Conservation (phyloP, 2,797 vertebrate genomes). For the Ctenosaura bakeri region DNA sequence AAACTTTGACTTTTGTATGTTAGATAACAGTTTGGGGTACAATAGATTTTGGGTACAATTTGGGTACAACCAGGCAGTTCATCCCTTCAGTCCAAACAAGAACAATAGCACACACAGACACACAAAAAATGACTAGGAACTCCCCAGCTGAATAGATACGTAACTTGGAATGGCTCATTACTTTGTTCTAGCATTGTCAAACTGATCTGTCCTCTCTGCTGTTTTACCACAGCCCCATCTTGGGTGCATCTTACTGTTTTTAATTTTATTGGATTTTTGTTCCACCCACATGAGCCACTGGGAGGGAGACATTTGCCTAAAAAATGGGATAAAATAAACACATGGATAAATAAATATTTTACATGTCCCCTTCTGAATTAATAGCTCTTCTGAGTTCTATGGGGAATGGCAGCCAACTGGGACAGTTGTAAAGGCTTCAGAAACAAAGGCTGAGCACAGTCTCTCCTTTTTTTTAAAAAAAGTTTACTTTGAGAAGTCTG, state of each 20-base stretch:
- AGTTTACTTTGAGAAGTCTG: neutral
- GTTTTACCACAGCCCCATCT: neutral
- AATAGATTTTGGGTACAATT: neutral
- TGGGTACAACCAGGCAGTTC: neutral
- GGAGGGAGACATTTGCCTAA: neutral
- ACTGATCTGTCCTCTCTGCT: neutral
- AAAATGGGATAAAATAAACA: neutral
- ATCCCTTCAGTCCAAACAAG: neutral
- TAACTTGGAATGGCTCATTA: neutral
- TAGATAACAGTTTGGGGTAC: too few species aligned
- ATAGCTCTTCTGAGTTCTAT: neutral
- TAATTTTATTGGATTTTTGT: neutral
- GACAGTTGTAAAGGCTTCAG: neutral
- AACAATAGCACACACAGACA: neutral
- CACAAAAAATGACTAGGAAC: neutral
- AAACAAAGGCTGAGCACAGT: neutral
- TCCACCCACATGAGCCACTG: neutral
- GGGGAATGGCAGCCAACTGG: constrained; percentile 13
- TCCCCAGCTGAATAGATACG: neutral
- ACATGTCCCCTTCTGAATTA: neutral
- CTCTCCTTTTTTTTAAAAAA: neutral
- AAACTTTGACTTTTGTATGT: too few species aligned
- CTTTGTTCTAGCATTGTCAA: constrained; percentile 1
- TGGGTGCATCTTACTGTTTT: neutral
- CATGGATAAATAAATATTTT: neutral